Base-by-base conservation (phyloP, 1,140 invertebrate species). In the Cyclina sinensis region DNA sequence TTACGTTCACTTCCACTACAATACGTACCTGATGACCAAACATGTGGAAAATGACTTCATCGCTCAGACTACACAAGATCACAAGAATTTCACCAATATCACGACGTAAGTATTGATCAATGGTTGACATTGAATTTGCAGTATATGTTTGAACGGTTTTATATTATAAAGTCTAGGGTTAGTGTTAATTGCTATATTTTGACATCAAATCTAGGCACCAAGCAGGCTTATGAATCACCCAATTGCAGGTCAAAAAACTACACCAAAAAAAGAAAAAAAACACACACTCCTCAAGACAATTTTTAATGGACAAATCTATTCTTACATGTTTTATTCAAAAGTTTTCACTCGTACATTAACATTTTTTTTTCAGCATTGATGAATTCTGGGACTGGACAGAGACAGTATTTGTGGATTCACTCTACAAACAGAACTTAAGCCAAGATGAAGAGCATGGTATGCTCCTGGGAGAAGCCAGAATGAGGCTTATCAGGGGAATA, bases 311-410 rank as follows among this genome's bases (percentile, higher is more conserved):
- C n/a, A n/a, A n/a, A n/a, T n/a, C n/a, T n/a, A n/a, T n/a, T n/a
- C n/a, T n/a, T n/a, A n/a, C n/a, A n/a, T n/a, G n/a, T n/a, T n/a
- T n/a, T n/a, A n/a, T n/a, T n/a, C n/a, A n/a, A n/a, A n/a, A n/a
- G n/a, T n/a, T n/a, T n/a, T n/a, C n/a, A n/a, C n/a, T n/a, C n/a
- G n/a, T n/a, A n/a, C n/a, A n/a, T n/a, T n/a, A n/a, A n/a, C n/a
- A n/a, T n/a, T n/a, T n/a, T n/a, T n/a, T n/a, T n/a, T n/a, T n/a
- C 89, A 94, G 93, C 79, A 92, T 90, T 57, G 73, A 65, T 30
- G 87, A 93, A 30, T 91, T 93, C 73, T 94, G 93, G 93, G 59
- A 85, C 4, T 94, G 93, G 93, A 89, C 91, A 37, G 76, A 93
- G 68, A 86, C 82, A 12, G 92, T 92, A n/a, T 62, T 93, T 51